A percentile compares a stretch with the other conserved stretches of the same genome.
Evolutionary conservation across 2,797 vertebrate genomes (phyloP).

Genomic region (Selene dorsalis): DNA sequence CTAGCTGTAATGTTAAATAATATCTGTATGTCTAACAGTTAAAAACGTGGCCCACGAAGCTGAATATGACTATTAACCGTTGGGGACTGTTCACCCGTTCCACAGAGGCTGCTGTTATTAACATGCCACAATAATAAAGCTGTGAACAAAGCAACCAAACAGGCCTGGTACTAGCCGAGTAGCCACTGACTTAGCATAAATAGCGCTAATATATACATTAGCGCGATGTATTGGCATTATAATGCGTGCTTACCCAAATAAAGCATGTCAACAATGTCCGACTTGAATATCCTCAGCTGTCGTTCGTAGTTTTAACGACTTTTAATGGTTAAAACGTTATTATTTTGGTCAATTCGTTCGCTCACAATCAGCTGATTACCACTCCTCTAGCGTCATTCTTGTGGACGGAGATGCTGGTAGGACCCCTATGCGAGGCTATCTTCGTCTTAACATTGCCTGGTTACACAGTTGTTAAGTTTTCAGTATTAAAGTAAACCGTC

Average conservation of each 20-base stretch:
- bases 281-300: conserved; percentile 19
- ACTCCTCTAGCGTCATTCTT: conserved; percentile 72
- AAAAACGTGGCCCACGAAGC: rapidly evolving
- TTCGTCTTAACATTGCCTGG: conserved; percentile 64
- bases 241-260: conserved; percentile 73
- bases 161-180: conserved; percentile 61
- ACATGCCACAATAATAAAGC: neutral
- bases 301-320: conserved; percentile 8
- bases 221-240: neutral
- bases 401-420: conserved; percentile 50
- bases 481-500: neutral
- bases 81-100: rapidly evolving
- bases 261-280: conserved; percentile 75
- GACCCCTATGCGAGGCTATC: conserved; percentile 61
- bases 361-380: conserved; percentile 83
- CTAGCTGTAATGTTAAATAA: conserved; percentile 7
- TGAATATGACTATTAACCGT: neutral
- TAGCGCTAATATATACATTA: conserved; percentile 3
- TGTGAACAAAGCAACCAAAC: conserved; percentile 67
- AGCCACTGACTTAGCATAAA: conserved; percentile 82
- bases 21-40: too few relatives aligned
- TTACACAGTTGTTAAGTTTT: neutral
- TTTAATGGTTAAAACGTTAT: conserved; percentile 26
- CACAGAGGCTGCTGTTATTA: neutral
- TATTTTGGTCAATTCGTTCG: conserved; percentile 66